Base-by-base conservation (phyloP, 2,797 vertebrate genomes). In the Melanogrammus aeglefinus region DNA sequence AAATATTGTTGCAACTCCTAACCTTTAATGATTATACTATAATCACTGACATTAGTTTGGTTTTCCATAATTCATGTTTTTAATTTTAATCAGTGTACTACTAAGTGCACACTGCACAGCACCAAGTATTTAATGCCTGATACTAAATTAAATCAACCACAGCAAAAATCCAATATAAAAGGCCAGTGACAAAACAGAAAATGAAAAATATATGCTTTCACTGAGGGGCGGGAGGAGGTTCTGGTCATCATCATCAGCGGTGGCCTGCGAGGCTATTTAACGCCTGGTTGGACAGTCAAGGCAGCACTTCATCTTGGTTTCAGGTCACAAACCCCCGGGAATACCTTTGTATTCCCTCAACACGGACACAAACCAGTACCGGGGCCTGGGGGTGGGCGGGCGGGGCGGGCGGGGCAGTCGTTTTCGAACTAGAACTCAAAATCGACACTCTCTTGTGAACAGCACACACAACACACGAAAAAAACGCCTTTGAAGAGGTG, bases 221-320 rank as follows among this genome's bases (percentile, higher is more conserved):
- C 76, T 75, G 41, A 81, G 73, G 84, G 39, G 70, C 41, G 6
- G 78, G 66, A 75, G 16, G 33, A 73, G 27, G 83, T 79, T 86
- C 86, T 87, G 76, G 87, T 90, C 85, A 75, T 84, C 82, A 82
- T 78, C 66, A 80, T 47, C 84, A 80, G 75, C 27, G 78, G 76
- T 44, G 79, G 85, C 85, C 77, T 72, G 74, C 41, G 77, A 76
- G 78, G 78, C 80, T 85, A 83, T 92, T 89, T 86, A 86, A 89
- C 86, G 84, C 86, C 87, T 77, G 76, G 78, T 79, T 87, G 82
- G 75, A 83, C 79, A 87, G 73, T 77, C 78, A 14, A 81, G 86
- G 77, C 70, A 77, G 81, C 76, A 78, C 88, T 89, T 88, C 85
- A 86, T 87, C 85, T 86, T 84, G 86, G 76, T 87, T 90, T 91